Conservation (phyloP, 2,113 vertebrate species). For the Cervus canadensis region DNA sequence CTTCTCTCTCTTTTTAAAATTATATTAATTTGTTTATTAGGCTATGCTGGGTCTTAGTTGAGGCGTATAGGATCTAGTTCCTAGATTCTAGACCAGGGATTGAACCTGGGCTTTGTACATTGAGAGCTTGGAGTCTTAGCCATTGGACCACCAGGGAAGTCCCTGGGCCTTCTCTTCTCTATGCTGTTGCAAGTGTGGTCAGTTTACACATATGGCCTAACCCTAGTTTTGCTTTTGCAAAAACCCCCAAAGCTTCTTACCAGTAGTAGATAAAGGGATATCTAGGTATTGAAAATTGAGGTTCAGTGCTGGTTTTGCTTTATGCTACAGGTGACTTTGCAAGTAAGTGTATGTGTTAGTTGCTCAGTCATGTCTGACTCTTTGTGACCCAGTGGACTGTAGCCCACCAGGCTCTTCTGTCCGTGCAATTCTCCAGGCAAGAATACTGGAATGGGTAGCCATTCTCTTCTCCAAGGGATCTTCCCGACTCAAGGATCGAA, state of each 20-base stretch:
- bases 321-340: background rate
- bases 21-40: background rate
- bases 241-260: background rate
- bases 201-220: background rate
- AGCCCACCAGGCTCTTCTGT: background rate
- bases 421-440: background rate
- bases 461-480: background rate
- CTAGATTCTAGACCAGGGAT: background rate
- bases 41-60: background rate
- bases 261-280: background rate
- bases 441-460: background rate
- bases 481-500: background rate
- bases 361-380: background rate
- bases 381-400: rapidly evolving
- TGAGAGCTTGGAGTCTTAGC: background rate
- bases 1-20: background rate
- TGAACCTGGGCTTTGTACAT: background rate
- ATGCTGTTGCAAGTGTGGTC: background rate
- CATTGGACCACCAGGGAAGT: background rate
- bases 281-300: background rate
- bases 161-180: background rate
- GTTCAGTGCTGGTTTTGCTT: background rate
- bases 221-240: background rate
- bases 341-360: background rate
- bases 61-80: background rate